phyloP scores from a whole-genome alignment of 1,140 invertebrate genomes.

The Octopus sinensis region DNA sequence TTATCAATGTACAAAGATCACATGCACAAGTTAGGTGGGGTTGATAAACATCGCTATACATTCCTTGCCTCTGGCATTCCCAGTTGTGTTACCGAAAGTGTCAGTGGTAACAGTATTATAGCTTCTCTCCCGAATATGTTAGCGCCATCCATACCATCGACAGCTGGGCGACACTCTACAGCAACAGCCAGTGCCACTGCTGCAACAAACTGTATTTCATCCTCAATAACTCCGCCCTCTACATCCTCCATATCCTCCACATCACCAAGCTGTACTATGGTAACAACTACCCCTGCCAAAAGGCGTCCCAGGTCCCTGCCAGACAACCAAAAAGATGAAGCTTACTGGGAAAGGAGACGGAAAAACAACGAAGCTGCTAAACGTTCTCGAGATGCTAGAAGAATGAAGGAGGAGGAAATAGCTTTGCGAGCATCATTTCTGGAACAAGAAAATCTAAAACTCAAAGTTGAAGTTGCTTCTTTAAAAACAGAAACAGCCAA shows the following conservation, averaged over 20 bases:
- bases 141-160: neutral
- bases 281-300: constrained; percentile 6
- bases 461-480: constrained; percentile 66
- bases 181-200: neutral
- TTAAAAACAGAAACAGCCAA: constrained; percentile 64
- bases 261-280: constrained; percentile 14
- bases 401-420: constrained; percentile 88
- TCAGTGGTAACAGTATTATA: constrained; percentile 9
- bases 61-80: neutral
- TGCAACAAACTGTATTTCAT: neutral
- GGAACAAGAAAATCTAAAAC: constrained; percentile 74
- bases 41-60: constrained; percentile 15
- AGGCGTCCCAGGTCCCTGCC: constrained; percentile 34
- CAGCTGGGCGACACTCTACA: constrained; percentile 2
- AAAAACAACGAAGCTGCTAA: constrained; percentile 97
- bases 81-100: neutral
- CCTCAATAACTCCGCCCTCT: neutral
- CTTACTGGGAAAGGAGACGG: constrained; percentile 80
- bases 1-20: constrained; percentile 35
- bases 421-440: constrained; percentile 82
- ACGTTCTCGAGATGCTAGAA: constrained; percentile 81
- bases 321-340: constrained; percentile 68
- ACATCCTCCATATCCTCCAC: constrained; percentile 16
- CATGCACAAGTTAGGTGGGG: constrained; percentile 18
- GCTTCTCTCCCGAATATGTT: constrained; percentile 5